Percentiles rank a stretch among this genome's conserved stretches.
These are phyloP conservation scores for Heliornis fulica DNA, from an alignment of 2,113 vertebrate species.

Conservation along the genomic window DNA sequence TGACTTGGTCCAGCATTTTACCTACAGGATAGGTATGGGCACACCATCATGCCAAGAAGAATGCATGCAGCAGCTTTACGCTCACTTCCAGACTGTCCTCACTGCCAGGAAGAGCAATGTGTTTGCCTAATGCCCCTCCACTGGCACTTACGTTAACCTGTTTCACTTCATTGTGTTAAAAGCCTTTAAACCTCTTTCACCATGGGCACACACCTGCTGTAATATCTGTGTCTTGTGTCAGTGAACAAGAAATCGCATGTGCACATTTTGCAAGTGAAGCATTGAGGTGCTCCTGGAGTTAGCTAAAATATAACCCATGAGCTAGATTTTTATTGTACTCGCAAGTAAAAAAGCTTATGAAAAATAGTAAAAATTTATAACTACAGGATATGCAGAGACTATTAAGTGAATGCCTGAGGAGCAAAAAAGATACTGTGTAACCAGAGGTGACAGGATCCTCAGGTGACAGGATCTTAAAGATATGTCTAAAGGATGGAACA, in stretches of 20 bases:
- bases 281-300: background rate
- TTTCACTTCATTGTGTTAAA: background rate
- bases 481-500: background rate
- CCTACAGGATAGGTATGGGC: too few relatives aligned
- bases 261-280: background rate
- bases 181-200: background rate
- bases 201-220: background rate
- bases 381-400: background rate
- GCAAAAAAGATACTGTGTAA: background rate
- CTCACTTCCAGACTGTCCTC: background rate
- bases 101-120: background rate
- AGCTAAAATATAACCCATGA: background rate
- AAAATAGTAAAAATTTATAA: background rate
- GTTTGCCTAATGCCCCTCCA: background rate
- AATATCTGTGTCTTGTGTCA: fast-evolving
- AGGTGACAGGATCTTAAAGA: background rate
- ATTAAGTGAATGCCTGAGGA: background rate
- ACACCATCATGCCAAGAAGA: background rate
- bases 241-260: background rate
- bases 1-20: background rate
- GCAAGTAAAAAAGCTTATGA: background rate
- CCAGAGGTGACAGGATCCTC: background rate
- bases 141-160: background rate
- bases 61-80: background rate
- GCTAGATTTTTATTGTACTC: background rate